These are phyloP conservation scores for Amphipoea oculea DNA, from an alignment of 2,888 invertebrate species.

Conservation along the genomic window DNA sequence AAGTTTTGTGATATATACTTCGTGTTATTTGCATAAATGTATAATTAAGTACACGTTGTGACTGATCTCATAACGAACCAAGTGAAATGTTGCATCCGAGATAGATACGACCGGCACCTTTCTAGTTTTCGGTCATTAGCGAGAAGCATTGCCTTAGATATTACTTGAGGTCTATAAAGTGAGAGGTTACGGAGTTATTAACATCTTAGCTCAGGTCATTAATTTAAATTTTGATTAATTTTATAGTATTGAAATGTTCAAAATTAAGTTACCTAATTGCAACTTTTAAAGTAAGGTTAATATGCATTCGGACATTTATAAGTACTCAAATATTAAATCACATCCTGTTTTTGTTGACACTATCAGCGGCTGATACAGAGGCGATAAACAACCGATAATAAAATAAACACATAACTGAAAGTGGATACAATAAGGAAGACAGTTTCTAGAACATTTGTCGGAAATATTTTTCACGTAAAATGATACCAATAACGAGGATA, in stretches of 20 bases:
- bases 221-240: conserved; percentile 16
- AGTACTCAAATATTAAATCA: conserved; percentile 11
- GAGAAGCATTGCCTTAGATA: conserved; percentile 31
- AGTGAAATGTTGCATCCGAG: conserved; percentile 62
- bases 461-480: conserved; percentile 61
- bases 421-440: conserved; percentile 60
- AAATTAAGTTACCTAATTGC: background rate
- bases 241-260: background rate
- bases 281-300: conserved; percentile 13
- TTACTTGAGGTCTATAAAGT: conserved; percentile 42
- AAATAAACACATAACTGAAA: conserved; percentile 61
- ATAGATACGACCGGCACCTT: conserved; percentile 44
- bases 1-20: conserved; percentile 55
- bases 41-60: conserved; percentile 58
- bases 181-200: conserved; percentile 35
- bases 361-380: conserved; percentile 33
- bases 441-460: conserved; percentile 64
- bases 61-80: conserved; percentile 51
- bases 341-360: conserved; percentile 46
- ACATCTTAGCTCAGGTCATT: conserved; percentile 14
- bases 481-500: conserved; percentile 58
- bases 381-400: conserved; percentile 55
- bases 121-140: conserved; percentile 59
- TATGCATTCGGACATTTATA: background rate
- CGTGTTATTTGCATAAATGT: conserved; percentile 61